These are phyloP conservation scores for Scrobipalpa costella DNA, from an alignment of 2,888 invertebrate species.

Conservation along the genomic window DNA sequence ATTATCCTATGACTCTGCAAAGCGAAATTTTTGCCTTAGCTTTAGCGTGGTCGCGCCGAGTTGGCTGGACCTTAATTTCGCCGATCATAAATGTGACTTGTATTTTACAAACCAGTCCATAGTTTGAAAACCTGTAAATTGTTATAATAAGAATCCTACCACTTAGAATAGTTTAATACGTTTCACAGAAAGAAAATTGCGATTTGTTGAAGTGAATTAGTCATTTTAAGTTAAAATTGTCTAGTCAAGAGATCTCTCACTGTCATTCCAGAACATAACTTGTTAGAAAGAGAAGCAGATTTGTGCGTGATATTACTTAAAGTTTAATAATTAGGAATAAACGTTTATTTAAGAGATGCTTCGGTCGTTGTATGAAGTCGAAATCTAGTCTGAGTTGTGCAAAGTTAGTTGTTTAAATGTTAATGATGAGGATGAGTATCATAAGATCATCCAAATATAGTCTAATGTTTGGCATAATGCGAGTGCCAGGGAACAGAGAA, in stretches of 20 bases:
- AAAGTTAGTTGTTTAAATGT: conserved; percentile 32
- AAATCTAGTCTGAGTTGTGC: conserved; percentile 66
- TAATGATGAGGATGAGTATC: not conserved
- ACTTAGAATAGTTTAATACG: not conserved
- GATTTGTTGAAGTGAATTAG: not conserved
- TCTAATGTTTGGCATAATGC: not conserved
- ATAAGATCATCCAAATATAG: not conserved
- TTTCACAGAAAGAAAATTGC: not conserved
- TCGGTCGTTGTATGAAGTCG: conserved; percentile 47
- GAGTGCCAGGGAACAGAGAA: no score
- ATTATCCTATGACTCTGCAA: no score
- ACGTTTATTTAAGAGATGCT: conserved; percentile 55
- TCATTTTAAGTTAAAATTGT: conserved; percentile 26
- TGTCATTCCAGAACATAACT: conserved; percentile 40
- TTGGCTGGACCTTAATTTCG: not conserved
- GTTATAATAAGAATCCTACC: conserved; percentile 4
- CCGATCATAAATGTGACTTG: not conserved
- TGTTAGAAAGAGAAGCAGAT: conserved; percentile 43
- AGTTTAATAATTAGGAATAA: conserved; percentile 49
- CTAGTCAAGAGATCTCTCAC: conserved; percentile 43
- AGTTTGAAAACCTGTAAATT: not conserved
- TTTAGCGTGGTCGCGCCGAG: not conserved
- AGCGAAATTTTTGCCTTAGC: not conserved
- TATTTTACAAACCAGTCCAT: conserved; percentile 9
- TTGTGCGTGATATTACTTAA: conserved; percentile 73